Evolutionary conservation across 2,888 invertebrate species (phyloP).

Genomic region (Cheilosia vernalis): DNA sequence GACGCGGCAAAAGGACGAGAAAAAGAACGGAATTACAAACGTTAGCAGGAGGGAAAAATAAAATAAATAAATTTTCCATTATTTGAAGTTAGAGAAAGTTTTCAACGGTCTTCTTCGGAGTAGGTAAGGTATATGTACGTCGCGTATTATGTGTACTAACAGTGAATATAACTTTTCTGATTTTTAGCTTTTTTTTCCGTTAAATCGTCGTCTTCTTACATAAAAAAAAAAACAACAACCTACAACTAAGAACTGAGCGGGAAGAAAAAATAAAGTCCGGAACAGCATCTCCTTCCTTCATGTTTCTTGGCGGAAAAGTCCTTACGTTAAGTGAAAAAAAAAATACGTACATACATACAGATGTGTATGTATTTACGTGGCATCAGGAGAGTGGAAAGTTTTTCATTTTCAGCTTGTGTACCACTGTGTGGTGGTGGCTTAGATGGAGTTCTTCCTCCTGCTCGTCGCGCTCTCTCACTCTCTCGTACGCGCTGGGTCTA

Average conservation of each 20-base stretch:
- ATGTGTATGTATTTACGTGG: slow-evolving; percentile 42
- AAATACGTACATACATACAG: slow-evolving; percentile 15
- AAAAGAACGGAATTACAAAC: slow-evolving; percentile 54
- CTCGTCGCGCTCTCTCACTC: background rate
- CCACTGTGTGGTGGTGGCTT: slow-evolving; percentile 8
- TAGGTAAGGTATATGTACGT: background rate
- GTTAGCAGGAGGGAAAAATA: slow-evolving; percentile 63
- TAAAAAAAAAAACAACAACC: slow-evolving; percentile 29
- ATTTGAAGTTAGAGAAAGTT: slow-evolving; percentile 73
- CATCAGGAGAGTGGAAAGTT: slow-evolving; percentile 65
- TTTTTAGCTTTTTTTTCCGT: slow-evolving; percentile 69
- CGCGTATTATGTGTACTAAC: slow-evolving; percentile 58
- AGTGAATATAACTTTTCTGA: slow-evolving; percentile 74
- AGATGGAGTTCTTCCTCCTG: slow-evolving; percentile 36
- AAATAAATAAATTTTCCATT: slow-evolving; percentile 75
- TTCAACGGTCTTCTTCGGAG: slow-evolving; percentile 33
- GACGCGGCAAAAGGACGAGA: slow-evolving; percentile 30
- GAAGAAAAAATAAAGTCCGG: slow-evolving; percentile 35
- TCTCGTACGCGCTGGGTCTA: slow-evolving; percentile 15
- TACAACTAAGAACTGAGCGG: slow-evolving; percentile 56
- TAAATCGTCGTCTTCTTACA: slow-evolving; percentile 57
- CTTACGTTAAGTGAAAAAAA: slow-evolving; percentile 70
- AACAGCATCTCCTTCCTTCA: slow-evolving; percentile 59
- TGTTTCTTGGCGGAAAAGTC: slow-evolving; percentile 60
- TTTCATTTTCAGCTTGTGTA: slow-evolving; percentile 53